A percentile compares a stretch with the other conserved stretches of the same genome.
Conservation (phyloP, 2,888 invertebrate genomes). For the Hypomecis atomaria region DNA sequence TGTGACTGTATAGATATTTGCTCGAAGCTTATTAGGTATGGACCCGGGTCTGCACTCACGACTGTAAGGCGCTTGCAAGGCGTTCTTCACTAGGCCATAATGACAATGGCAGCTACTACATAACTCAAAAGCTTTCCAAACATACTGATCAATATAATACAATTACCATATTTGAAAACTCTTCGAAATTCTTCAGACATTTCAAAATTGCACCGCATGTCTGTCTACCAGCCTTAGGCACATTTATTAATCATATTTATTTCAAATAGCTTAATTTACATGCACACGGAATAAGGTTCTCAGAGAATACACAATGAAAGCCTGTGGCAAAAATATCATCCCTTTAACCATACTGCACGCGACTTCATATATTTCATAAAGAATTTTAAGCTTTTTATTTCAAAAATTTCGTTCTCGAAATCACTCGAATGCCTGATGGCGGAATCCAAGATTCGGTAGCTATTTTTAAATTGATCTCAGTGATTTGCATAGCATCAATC, state of each 20-base stretch:
- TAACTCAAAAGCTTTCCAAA: no score
- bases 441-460: slow-evolving; percentile 29
- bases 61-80: no score
- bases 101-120: no score
- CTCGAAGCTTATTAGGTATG: no score
- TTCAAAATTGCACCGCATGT: slow-evolving; percentile 1
- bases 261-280: slow-evolving; percentile 25
- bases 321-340: slow-evolving; percentile 21
- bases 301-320: slow-evolving; percentile 32
- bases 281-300: slow-evolving; percentile 39
- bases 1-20: no score
- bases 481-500: slow-evolving; percentile 14
- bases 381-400: slow-evolving; percentile 6
- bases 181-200: no score
- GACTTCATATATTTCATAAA: slow-evolving; percentile 8
- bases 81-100: no score
- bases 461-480: slow-evolving; percentile 27
- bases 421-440: slow-evolving; percentile 4
- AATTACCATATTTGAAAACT: background rate
- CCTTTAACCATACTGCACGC: slow-evolving; percentile 20
- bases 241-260: background rate
- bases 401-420: slow-evolving; percentile 13
- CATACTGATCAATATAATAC: no score
- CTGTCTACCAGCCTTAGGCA: slow-evolving; percentile 24
- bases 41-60: no score